Base-by-base conservation (phyloP, 2,797 vertebrate species). In the Chloroceryle inda region DNA sequence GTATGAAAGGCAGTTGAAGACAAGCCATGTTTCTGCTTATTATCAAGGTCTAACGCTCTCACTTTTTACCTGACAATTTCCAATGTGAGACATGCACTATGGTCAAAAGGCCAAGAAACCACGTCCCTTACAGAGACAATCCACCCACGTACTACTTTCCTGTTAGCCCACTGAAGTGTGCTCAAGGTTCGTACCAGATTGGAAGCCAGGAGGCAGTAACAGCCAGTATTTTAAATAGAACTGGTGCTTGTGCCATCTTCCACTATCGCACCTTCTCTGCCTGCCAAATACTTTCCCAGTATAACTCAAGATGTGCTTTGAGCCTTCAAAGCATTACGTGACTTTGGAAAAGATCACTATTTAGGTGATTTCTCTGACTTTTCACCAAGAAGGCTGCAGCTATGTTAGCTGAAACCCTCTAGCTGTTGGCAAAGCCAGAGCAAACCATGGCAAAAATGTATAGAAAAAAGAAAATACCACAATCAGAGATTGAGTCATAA, bases 61-160 rank as follows among this genome's bases (percentile, higher is more conserved):
- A 74, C 24, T 21, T 44, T 72, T n/a, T 20, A 66, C 29, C 49
- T 49, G n/a, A 69, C 3, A 89, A 83, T 11, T 67, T n/a, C 45
- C 58, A 72, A 59, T 0, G 0, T 16, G 6, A 92, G 66, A 82
- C 88, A 90, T 0, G 0, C 0, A 0, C 19, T 58, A 11, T 5
- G 12, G 56, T 42, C 45, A n/a, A 77, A 76, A 83, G 53, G 19
- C 16, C 35, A 85, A 59, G 64, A 68, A 88, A 50, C 7, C 40
- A n/a, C 1, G 0, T 20, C 37, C 18, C 63, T 45, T 67, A 31
- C 11, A 76, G 52, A 71, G 40, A 33, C 15, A 50, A 55, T 82
- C n/a, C 31, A 44, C 22, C 31, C 59, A 50, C 59, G 38, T 62
- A 47, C 35, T 37, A 5, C 66, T 44, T 87, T 21, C 44, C 13